These are phyloP conservation scores for Scophthalmus maximus DNA, from an alignment of 2,113 vertebrate species.

Conservation along the genomic window DNA sequence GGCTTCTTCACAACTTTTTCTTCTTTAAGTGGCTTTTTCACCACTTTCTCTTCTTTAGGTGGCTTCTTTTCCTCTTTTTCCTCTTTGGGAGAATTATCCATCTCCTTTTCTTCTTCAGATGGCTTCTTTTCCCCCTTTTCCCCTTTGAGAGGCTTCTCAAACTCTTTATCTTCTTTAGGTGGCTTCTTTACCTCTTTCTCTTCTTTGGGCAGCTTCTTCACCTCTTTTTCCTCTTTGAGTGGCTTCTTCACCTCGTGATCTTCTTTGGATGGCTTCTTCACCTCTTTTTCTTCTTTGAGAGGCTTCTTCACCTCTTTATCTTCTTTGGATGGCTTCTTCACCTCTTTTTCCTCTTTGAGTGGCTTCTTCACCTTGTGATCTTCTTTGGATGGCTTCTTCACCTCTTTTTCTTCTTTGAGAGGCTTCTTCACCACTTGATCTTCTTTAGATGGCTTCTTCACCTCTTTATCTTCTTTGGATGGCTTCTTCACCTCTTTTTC, in stretches of 20 bases:
- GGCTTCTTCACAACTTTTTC: not conserved
- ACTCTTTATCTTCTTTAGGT: not conserved
- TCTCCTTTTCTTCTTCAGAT: not conserved
- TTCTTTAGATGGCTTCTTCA: constrained; percentile 1
- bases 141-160: not conserved
- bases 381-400: constrained; percentile 4
- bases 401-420: not conserved
- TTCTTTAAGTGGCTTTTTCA: not conserved
- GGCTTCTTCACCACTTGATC: not conserved
- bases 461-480: not conserved
- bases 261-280: not conserved
- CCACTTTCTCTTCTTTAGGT: not conserved
- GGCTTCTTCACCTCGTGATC: not conserved
- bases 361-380: not conserved
- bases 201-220: not conserved
- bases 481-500: constrained; percentile 1
- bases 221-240: not conserved
- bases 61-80: not conserved
- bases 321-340: not conserved
- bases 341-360: not conserved
- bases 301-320: not conserved
- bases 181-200: not conserved
- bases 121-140: not conserved
- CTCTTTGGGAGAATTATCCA: not conserved
- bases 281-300: not conserved